These are phyloP conservation scores for Ceratina australensis DNA, from an alignment of 1,140 invertebrate genomes.

Conservation along the genomic window DNA sequence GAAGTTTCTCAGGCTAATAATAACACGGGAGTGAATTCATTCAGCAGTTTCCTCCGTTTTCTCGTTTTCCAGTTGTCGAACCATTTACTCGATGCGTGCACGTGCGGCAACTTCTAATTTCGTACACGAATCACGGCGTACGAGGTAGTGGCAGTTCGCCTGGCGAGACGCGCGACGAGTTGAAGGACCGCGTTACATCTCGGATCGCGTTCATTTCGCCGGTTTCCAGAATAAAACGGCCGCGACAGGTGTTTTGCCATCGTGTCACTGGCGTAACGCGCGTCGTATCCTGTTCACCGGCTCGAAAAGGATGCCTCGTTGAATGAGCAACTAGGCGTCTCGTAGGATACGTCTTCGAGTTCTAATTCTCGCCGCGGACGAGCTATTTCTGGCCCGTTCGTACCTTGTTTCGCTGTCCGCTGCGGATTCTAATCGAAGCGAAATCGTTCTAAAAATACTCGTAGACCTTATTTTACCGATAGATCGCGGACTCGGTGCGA, in stretches of 20 bases:
- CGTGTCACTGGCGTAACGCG: slow-evolving; percentile 20
- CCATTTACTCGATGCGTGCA: neutral
- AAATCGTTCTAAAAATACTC: too few relatives aligned
- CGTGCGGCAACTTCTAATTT: slow-evolving; percentile 30
- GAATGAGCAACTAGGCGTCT: slow-evolving; percentile 7
- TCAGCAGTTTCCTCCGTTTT: neutral
- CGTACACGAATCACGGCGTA: slow-evolving; percentile 58
- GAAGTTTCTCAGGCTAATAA: too few relatives aligned
- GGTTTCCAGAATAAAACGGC: slow-evolving; percentile 47
- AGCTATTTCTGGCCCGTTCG: too few relatives aligned
- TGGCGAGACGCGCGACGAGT: slow-evolving; percentile 37
- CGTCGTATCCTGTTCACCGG: slow-evolving; percentile 38
- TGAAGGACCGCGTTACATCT: slow-evolving; percentile 64
- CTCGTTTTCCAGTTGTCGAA: slow-evolving; percentile 1
- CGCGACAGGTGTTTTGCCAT: slow-evolving; percentile 36
- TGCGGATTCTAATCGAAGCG: too few relatives aligned
- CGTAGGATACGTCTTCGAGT: neutral
- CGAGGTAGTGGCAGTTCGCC: neutral
- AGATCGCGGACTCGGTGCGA: too few relatives aligned
- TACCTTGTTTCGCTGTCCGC: too few relatives aligned
- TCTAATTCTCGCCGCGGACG: neutral
- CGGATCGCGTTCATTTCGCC: slow-evolving; percentile 58
- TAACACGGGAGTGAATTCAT: too few relatives aligned
- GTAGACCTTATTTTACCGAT: too few relatives aligned
- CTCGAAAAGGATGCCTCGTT: neutral